Percentiles rank a stretch among this genome's conserved stretches.
Conservation (phyloP, 2,113 vertebrate genomes). For the Phylloscopus trochilus region DNA sequence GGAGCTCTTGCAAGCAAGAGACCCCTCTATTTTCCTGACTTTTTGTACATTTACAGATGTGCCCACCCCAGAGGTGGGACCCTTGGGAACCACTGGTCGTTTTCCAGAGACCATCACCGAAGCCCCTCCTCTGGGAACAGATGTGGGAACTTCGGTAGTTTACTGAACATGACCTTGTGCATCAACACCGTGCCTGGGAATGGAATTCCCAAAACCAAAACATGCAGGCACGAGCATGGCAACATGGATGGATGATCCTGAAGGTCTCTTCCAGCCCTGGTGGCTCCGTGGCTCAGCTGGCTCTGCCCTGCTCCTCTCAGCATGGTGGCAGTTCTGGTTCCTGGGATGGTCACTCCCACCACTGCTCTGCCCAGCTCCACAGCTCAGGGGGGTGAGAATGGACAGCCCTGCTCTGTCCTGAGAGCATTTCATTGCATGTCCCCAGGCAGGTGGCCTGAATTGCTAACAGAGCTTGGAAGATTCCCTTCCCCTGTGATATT, state of each 20-base stretch:
- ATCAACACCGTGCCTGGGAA: too few species aligned
- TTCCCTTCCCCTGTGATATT: neutral
- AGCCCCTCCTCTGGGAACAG: too few species aligned
- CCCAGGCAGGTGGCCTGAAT: neutral
- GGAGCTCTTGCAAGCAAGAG: too few species aligned
- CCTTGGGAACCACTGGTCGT: too few species aligned
- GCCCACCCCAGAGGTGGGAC: too few species aligned
- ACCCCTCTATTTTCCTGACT: too few species aligned
- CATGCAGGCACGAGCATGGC: too few species aligned
- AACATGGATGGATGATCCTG: rapidly evolving
- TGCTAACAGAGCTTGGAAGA: neutral
- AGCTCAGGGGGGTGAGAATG: neutral
- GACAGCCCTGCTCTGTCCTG: neutral
- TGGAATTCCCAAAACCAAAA: too few species aligned
- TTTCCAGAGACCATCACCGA: too few species aligned
- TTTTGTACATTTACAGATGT: too few species aligned
- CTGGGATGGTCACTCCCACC: neutral
- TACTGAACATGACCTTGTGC: too few species aligned
- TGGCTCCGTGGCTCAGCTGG: neutral
- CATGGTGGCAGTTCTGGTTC: neutral
- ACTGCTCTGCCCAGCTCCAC: neutral
- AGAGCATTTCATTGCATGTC: neutral
- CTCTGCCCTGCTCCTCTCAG: neutral
- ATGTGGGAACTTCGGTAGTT: too few species aligned
- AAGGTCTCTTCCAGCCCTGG: neutral